Conservation (phyloP, 2,888 invertebrate genomes). For the Drosophila formosana region DNA sequence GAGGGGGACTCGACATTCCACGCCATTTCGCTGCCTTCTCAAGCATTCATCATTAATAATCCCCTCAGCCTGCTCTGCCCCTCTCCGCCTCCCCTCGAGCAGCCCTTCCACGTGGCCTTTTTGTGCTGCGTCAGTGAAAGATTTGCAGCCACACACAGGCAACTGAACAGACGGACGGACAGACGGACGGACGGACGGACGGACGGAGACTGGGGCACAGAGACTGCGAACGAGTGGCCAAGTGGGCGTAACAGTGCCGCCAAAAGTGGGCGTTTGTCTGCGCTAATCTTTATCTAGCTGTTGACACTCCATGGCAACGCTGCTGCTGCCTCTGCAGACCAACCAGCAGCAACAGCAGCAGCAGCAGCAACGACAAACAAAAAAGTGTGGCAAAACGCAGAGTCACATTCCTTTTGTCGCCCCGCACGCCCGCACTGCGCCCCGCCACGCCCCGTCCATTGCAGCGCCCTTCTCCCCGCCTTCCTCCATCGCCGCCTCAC, state of each 20-base stretch:
- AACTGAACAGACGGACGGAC: not conserved
- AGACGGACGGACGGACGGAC: not conserved
- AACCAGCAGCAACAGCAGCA: conserved; percentile 30
- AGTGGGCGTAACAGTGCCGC: conserved; percentile 70
- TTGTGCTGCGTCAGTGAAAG: conserved; percentile 79
- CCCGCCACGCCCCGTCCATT: not conserved
- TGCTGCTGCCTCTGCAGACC: conserved; percentile 41
- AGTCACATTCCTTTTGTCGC: conserved; percentile 67
- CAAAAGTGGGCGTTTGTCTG: conserved; percentile 80
- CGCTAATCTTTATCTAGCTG: conserved; percentile 81
- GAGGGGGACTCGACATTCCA: conserved; percentile 60
- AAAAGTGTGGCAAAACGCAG: conserved; percentile 67
- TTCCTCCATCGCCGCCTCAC: conserved; percentile 20
- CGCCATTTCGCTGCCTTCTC: conserved; percentile 78
- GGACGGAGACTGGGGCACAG: not conserved
- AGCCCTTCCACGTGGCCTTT: conserved; percentile 53
- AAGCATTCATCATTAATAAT: conserved; percentile 79
- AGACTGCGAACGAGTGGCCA: conserved; percentile 51
- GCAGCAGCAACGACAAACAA: conserved; percentile 27
- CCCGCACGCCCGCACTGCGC: not conserved
- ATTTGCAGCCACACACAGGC: conserved; percentile 59
- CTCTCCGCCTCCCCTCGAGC: not conserved
- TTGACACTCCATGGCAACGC: conserved; percentile 80
- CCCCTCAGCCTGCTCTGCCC: conserved; percentile 47
- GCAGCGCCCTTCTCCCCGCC: conserved; percentile 7